Evolutionary conservation across 92 coral and sea anemone species (phyloP).

Genomic region (Epizoanthus stellaris): DNA sequence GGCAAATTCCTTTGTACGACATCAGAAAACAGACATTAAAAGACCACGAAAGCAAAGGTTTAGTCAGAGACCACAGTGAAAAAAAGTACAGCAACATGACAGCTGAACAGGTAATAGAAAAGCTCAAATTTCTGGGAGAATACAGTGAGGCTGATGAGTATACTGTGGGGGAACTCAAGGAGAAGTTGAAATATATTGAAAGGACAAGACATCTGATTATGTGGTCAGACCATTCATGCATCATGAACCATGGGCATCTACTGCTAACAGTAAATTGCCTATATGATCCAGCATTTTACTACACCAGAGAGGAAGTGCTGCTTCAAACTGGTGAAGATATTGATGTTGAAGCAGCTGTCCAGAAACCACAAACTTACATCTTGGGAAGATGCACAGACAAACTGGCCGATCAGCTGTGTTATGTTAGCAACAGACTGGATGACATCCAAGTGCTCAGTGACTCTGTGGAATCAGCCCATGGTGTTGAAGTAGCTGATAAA

Average conservation of each 20-base stretch:
- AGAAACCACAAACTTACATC: slow-evolving; percentile 60
- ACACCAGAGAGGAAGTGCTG: slow-evolving; percentile 4
- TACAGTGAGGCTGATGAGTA: neutral
- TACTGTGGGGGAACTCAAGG: neutral
- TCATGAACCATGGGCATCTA: slow-evolving; percentile 44
- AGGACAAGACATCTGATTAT: slow-evolving; percentile 29
- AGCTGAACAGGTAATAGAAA: neutral
- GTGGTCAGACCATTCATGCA: slow-evolving; percentile 45
- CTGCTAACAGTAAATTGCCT: slow-evolving; percentile 30
- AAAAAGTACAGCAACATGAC: slow-evolving; percentile 16
- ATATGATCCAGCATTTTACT: slow-evolving; percentile 42
- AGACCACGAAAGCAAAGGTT: slow-evolving; percentile 10
- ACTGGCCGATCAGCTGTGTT: slow-evolving; percentile 57
- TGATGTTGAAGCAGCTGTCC: slow-evolving; percentile 62
- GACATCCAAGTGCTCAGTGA: slow-evolving; percentile 45
- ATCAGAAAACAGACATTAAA: slow-evolving; percentile 17
- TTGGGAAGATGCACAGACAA: slow-evolving; percentile 45
- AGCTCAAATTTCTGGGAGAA: slow-evolving; percentile 35
- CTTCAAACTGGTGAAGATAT: slow-evolving; percentile 34
- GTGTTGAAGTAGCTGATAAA: neutral
- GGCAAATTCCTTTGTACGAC: slow-evolving; percentile 41
- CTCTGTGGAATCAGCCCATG: neutral
- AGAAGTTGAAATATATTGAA: slow-evolving; percentile 12
- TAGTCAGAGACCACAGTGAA: slow-evolving; percentile 41
- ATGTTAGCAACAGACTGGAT: slow-evolving; percentile 49